Evolutionary conservation across 2,113 vertebrate genomes (phyloP), one percentile per base, ranked within the genome.

Genomic region (Telmatochromis sp.): DNA sequence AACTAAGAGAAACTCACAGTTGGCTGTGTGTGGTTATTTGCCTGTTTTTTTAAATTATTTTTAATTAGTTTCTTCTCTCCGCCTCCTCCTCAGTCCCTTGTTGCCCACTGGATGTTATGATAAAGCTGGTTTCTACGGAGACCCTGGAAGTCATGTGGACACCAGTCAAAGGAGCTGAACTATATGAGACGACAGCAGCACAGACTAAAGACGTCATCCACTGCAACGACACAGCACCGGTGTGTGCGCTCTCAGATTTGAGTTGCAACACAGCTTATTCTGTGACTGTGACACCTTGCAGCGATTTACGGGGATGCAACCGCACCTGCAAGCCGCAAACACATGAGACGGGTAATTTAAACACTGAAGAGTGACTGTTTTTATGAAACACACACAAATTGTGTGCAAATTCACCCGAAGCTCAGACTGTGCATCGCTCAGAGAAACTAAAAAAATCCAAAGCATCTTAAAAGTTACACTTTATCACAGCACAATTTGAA

Each of bases 201-300:
- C 91, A 96, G 51, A 86, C 94, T 5, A 9, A 89, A 2, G 89
- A 54, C 0, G 37, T 53, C 7, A 80, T 97, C 53, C 96, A 95
- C 26, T 98, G 98, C 90, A 97, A 96, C 0, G 97, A 98, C 95
- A 97, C 98, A 0, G 94, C 96, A 6, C 90, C 97, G 0, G 93
- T 97, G 4, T 99, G 98, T 23, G 97, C 95, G 0, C 95, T 98
- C 21, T 98, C 98, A 0, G 97, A 97, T 15, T 94, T 99, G 80
- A 92, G 9, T 3, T 98, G 98, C 90, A 90, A 97, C 96, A 97
- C 96, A 1, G 73, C 23, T 8, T 99, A 98, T 84, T 96, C 90
- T 2, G 91, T 98, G 88, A 97, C 96, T 0, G 97, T 98, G 58
- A 95, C 86, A 35, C 97, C 98, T 5, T 97, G 97, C 96, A 98